Percentiles rank a stretch among this genome's conserved stretches.
These are phyloP conservation scores for Ichneumoninae sp. DNA, from an alignment of 2,888 invertebrate genomes.

Conservation along the genomic window DNA sequence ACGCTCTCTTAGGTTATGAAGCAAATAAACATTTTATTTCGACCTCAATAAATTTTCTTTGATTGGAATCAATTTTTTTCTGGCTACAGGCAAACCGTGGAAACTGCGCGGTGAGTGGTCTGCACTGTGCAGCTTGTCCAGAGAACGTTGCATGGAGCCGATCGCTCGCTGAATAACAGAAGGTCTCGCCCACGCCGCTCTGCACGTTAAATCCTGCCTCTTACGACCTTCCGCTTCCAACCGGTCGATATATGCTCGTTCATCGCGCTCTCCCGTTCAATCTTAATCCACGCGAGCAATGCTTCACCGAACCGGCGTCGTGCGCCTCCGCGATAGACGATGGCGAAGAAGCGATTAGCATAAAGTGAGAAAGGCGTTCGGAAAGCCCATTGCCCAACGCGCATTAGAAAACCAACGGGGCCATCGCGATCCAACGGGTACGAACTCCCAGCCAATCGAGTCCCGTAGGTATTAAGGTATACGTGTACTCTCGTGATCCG, in stretches of 20 bases:
- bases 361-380: conserved; percentile 73
- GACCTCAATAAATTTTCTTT: too few relatives aligned
- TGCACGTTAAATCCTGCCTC: background rate
- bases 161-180: background rate
- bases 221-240: background rate
- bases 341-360: conserved; percentile 76
- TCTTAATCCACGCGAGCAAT: background rate
- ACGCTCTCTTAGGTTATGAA: too few relatives aligned
- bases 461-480: conserved; percentile 4
- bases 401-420: conserved; percentile 71
- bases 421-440: conserved; percentile 73
- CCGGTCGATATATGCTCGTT: conserved; percentile 6
- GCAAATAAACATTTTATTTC: too few relatives aligned
- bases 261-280: conserved; percentile 8
- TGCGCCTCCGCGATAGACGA: conserved; percentile 18
- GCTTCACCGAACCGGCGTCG: background rate
- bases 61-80: too few relatives aligned
- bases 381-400: conserved; percentile 69
- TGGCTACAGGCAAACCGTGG: background rate
- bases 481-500: background rate
- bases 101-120: conserved; percentile 24
- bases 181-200: too few relatives aligned
- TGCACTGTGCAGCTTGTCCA: conserved; percentile 7
- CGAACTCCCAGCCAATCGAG: background rate
- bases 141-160: background rate